Evolutionary conservation across 2,888 invertebrate species (phyloP).

Genomic region (Mallateleia sp.): DNA sequence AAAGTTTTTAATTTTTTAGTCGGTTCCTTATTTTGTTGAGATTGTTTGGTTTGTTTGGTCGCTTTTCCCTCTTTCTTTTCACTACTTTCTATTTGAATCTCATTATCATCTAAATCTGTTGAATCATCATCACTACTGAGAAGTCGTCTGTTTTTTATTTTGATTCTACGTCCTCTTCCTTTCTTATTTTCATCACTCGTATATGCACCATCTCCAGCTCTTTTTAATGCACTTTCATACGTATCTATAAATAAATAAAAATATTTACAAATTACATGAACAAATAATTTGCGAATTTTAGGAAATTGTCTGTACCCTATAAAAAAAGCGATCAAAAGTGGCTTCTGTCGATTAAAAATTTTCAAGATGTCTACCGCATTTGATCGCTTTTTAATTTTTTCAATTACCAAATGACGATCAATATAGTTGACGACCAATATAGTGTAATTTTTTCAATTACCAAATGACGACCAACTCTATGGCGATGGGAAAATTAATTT

Average conservation of each 20-base stretch:
- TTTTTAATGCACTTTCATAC: slow-evolving; percentile 16
- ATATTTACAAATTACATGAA: neutral
- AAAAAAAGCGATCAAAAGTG: no score
- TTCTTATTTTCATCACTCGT: slow-evolving; percentile 26
- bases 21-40: neutral
- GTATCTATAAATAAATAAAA: slow-evolving; percentile 8
- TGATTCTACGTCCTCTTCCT: slow-evolving; percentile 10
- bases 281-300: no score
- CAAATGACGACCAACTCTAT: no score
- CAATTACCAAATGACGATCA: no score
- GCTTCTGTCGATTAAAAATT: no score
- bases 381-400: no score
- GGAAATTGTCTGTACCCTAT: no score
- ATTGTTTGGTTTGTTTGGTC: neutral
- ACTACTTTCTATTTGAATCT: neutral
- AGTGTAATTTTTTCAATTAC: no score
- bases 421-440: no score
- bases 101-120: neutral
- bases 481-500: no score
- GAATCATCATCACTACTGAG: slow-evolving; percentile 4
- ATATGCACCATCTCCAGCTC: slow-evolving; percentile 8
- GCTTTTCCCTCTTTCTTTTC: neutral
- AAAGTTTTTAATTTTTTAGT: neutral
- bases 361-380: no score
- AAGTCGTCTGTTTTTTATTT: neutral